Conservation (phyloP, 2,888 invertebrate species). For the Meiosimyza decipiens region DNA sequence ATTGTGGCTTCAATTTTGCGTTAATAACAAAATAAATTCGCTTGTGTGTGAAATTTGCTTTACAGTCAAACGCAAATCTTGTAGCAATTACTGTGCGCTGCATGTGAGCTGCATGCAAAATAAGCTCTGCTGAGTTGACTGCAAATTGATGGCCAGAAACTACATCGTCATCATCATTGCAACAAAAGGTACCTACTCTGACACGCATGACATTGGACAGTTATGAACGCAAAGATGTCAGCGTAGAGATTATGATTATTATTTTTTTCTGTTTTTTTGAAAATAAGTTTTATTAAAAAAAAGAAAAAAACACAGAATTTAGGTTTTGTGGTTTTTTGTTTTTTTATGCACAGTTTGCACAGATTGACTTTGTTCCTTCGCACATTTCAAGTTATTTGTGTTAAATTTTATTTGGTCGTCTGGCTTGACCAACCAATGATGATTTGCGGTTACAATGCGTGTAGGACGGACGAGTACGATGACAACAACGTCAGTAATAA, state of each 20-base stretch:
- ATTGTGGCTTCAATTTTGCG: conserved; percentile 25
- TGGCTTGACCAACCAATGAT: no score
- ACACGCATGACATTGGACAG: conserved; percentile 33
- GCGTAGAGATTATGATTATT: conserved; percentile 10
- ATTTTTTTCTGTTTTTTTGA: no score
- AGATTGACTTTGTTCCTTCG: conserved; percentile 8
- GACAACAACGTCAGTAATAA: background rate
- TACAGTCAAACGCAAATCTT: conserved; percentile 49
- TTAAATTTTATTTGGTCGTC: no score
- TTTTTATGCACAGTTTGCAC: conserved; percentile 21
- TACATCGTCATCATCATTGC: background rate
- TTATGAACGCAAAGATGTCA: conserved; percentile 22
- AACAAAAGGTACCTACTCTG: conserved; percentile 5
- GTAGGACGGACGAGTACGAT: conserved; percentile 28
- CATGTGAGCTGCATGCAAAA: conserved; percentile 40
- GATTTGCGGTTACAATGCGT: background rate
- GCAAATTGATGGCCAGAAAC: background rate
- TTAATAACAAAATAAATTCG: conserved; percentile 17
- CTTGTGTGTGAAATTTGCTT: conserved; percentile 27
- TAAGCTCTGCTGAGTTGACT: conserved; percentile 26
- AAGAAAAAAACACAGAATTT: background rate
- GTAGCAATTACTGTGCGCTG: conserved; percentile 53
- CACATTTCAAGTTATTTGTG: no score
- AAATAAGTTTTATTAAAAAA: conserved; percentile 1
- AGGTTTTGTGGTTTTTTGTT: conserved; percentile 10